Percentiles rank a stretch among this genome's conserved stretches.
Conservation (phyloP, 2,113 vertebrate species). For the Isurus oxyrinchus region DNA sequence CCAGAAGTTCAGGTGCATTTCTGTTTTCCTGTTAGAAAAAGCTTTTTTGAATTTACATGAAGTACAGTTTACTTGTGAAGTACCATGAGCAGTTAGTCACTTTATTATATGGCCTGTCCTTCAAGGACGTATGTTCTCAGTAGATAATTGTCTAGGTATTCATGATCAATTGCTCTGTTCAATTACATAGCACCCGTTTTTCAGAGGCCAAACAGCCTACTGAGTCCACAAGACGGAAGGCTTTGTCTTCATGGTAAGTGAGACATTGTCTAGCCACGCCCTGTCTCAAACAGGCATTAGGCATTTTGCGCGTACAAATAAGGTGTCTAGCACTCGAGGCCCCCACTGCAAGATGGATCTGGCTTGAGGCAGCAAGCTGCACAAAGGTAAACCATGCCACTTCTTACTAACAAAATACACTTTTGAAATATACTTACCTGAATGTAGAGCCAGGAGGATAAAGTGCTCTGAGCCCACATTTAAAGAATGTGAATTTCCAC, state of each 20-base stretch:
- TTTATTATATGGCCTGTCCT: not conserved
- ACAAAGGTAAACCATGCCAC: not conserved
- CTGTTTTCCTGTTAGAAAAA: not conserved
- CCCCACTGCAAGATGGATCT: not conserved
- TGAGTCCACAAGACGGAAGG: too few species aligned
- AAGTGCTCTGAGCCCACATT: not conserved
- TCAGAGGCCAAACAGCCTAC: not conserved
- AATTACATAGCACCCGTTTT: not conserved
- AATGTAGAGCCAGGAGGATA: not conserved
- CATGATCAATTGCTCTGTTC: not conserved
- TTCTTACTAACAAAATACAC: not conserved
- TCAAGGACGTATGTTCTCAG: not conserved
- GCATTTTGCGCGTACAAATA: not conserved
- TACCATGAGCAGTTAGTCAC: not conserved
- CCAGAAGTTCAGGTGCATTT: not conserved
- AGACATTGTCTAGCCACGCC: not conserved
- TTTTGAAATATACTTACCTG: not conserved
- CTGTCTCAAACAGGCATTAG: not conserved
- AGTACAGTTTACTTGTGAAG: not conserved
- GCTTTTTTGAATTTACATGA: not conserved
- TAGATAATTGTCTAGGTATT: not conserved
- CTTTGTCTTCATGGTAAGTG: not conserved
- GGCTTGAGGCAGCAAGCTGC: not conserved
- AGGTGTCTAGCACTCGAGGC: not conserved
- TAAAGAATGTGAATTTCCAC: not conserved